Conservation (phyloP, 92 coral and sea anemone genomes). For the Micromussa lordhowensis region DNA sequence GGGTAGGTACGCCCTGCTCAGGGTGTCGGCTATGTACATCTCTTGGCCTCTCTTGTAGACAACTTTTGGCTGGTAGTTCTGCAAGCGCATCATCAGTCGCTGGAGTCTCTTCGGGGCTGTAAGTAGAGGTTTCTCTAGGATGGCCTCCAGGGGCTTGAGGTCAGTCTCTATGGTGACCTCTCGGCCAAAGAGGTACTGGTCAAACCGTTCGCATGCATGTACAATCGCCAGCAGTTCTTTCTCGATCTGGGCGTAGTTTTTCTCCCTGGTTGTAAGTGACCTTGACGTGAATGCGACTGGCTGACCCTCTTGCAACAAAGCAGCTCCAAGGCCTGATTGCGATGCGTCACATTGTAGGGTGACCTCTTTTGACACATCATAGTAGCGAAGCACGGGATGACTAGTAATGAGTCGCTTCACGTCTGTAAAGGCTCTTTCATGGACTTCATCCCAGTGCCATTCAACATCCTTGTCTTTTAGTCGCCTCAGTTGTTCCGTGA, state of each 20-base stretch:
- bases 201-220: not conserved
- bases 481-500: slow-evolving; percentile 47
- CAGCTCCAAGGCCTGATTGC: slow-evolving; percentile 4
- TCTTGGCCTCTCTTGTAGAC: slow-evolving; percentile 57
- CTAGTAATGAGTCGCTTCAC: slow-evolving; percentile 6
- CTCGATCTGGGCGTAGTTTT: slow-evolving; percentile 3
- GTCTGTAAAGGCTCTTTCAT: slow-evolving; percentile 21
- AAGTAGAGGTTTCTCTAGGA: not conserved
- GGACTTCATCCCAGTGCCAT: slow-evolving; percentile 43
- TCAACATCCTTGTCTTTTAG: slow-evolving; percentile 35
- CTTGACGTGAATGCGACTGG: not conserved
- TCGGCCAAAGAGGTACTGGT: not conserved
- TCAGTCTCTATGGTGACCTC: slow-evolving; percentile 27
- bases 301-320: slow-evolving; percentile 2
- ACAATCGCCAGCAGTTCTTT: not conserved
- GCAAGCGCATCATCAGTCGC: slow-evolving; percentile 60
- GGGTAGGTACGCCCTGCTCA: not conserved
- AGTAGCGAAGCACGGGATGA: slow-evolving; percentile 26
- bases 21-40: not conserved
- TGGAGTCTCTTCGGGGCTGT: slow-evolving; percentile 57
- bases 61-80: slow-evolving; percentile 59
- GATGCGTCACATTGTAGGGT: slow-evolving; percentile 1
- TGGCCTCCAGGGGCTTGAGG: slow-evolving; percentile 5
- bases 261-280: not conserved
- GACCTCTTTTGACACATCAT: slow-evolving; percentile 26